Percentiles rank a stretch among this genome's conserved stretches.
Evolutionary conservation across 2,797 vertebrate genomes (phyloP).

Genomic region (Spea hammondii): DNA sequence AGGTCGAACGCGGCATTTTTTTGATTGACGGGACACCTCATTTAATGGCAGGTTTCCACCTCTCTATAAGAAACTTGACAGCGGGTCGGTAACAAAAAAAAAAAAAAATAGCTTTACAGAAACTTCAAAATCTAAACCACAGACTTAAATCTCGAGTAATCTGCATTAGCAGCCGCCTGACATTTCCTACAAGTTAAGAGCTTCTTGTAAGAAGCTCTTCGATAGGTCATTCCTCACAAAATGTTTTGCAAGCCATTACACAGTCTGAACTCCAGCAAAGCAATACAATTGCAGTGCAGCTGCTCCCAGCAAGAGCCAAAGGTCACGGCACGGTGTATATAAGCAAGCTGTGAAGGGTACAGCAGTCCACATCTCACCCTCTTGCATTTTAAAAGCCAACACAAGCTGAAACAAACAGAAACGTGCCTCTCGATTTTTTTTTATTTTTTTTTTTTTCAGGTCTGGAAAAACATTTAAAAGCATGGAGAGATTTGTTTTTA

Average conservation of each 20-base stretch:
- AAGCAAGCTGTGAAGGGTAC: slow-evolving; percentile 68
- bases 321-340: slow-evolving; percentile 64
- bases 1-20: slow-evolving; percentile 6
- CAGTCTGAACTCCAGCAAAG: slow-evolving; percentile 63
- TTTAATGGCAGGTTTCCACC: slow-evolving; percentile 21
- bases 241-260: slow-evolving; percentile 59
- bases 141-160: slow-evolving; percentile 17
- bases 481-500: slow-evolving; percentile 63
- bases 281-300: slow-evolving; percentile 63
- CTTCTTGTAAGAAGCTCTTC: slow-evolving; percentile 59
- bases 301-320: slow-evolving; percentile 65
- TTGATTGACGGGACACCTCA: slow-evolving; percentile 14
- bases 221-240: slow-evolving; percentile 59
- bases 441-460: slow-evolving; percentile 45
- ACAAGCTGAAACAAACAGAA: slow-evolving; percentile 67
- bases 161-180: slow-evolving; percentile 61
- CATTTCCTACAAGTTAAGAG: slow-evolving; percentile 60
- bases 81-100: slow-evolving; percentile 6
- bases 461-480: slow-evolving; percentile 64
- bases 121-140: slow-evolving; percentile 13
- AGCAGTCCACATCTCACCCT: slow-evolving; percentile 58
- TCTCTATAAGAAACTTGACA: slow-evolving; percentile 6
- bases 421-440: slow-evolving; percentile 36
- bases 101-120: neutral
- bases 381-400: slow-evolving; percentile 63